Evolutionary conservation across 2,797 vertebrate genomes (phyloP).

Genomic region (Caiman crocodilus): DNA sequence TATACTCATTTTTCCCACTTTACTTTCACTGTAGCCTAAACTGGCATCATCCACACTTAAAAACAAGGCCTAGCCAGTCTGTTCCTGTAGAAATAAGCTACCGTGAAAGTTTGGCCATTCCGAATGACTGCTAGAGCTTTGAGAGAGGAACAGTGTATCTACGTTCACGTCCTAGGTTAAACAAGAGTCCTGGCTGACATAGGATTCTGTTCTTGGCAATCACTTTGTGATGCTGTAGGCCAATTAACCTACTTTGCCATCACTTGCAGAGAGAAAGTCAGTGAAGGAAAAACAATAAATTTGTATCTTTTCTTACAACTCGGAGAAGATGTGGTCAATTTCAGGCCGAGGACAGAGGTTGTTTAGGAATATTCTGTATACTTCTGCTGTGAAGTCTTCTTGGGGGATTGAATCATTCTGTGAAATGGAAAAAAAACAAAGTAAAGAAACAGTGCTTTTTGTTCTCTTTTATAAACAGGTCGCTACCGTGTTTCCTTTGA

Average conservation of each 20-base stretch:
- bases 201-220: conserved; percentile 10
- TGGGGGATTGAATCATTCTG: conserved; percentile 96
- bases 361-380: conserved; percentile 92
- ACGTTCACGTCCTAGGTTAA: not conserved
- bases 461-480: not conserved
- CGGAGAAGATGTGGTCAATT: conserved; percentile 97
- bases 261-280: conserved; percentile 26
- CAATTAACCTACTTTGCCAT: not conserved
- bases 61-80: not conserved
- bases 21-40: not conserved
- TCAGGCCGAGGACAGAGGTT: conserved; percentile 96
- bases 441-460: not conserved
- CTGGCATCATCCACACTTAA: not conserved
- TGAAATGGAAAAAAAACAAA: conserved; percentile 14
- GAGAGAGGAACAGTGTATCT: not conserved
- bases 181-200: not conserved
- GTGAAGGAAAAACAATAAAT: not conserved
- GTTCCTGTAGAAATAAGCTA: conserved; percentile 15
- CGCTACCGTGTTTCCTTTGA: not conserved
- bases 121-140: not conserved
- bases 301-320: conserved; percentile 88
- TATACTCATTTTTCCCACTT: not conserved
- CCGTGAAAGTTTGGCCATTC: conserved; percentile 11
- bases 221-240: not conserved
- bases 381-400: conserved; percentile 94